Evolutionary conservation across 2,888 invertebrate genomes (phyloP).

Genomic region (Spilarctia lutea): DNA sequence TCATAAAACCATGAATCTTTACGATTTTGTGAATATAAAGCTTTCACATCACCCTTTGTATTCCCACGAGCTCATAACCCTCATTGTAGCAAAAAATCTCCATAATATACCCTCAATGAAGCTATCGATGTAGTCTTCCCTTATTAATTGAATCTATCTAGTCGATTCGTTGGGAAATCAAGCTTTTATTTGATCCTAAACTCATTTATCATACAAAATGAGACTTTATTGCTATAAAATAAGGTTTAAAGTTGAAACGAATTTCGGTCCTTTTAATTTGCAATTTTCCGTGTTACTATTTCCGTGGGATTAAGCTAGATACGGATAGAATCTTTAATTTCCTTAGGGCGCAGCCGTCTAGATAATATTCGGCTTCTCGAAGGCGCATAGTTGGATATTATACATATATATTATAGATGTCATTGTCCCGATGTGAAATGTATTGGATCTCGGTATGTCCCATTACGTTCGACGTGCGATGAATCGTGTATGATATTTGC

Average conservation of each 20-base stretch:
- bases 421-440: slow-evolving; percentile 31
- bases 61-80: neutral
- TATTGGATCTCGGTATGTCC: slow-evolving; percentile 35
- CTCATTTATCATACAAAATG: slow-evolving; percentile 31
- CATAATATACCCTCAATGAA: slow-evolving; percentile 62
- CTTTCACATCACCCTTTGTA: neutral
- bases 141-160: slow-evolving; percentile 81
- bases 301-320: slow-evolving; percentile 79
- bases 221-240: slow-evolving; percentile 30
- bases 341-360: slow-evolving; percentile 75
- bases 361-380: slow-evolving; percentile 68
- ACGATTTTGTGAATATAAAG: neutral
- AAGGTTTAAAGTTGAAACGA: slow-evolving; percentile 43
- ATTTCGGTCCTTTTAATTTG: slow-evolving; percentile 74
- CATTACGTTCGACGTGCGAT: slow-evolving; percentile 36
- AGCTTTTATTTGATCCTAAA: slow-evolving; percentile 71
- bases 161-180: slow-evolving; percentile 70
- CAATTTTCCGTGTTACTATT: slow-evolving; percentile 83
- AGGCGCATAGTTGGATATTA: slow-evolving; percentile 50
- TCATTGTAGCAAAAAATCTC: slow-evolving; percentile 26
- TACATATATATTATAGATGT: slow-evolving; percentile 48
- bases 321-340: slow-evolving; percentile 85
- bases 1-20: no score
- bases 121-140: slow-evolving; percentile 67
- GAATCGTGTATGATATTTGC: slow-evolving; percentile 16